Percentiles rank a stretch among this genome's conserved stretches.
Conservation (phyloP, 2,113 vertebrate genomes). For the Embiotoca jacksoni region DNA sequence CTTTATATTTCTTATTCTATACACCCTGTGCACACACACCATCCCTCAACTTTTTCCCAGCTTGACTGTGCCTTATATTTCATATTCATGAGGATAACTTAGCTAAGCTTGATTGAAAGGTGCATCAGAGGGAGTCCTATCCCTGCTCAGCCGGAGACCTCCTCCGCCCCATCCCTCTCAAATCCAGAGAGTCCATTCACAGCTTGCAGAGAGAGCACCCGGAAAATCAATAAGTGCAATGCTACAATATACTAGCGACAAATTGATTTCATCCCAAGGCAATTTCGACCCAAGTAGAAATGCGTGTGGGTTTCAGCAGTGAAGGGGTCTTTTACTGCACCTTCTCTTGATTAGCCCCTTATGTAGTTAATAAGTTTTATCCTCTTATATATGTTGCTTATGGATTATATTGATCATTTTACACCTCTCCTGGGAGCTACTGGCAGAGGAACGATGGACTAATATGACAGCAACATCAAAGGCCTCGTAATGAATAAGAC, state of each 20-base stretch:
- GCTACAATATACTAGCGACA: slow-evolving; percentile 81
- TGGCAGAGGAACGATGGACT: slow-evolving; percentile 73
- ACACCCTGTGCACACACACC: slow-evolving; percentile 52
- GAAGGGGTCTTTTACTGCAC: slow-evolving; percentile 59
- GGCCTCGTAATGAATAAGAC: slow-evolving; percentile 56
- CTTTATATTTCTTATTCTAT: slow-evolving; percentile 54
- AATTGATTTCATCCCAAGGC: slow-evolving; percentile 82
- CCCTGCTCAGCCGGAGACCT: slow-evolving; percentile 68
- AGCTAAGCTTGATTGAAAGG: slow-evolving; percentile 84
- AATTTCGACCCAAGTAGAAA: slow-evolving; percentile 72
- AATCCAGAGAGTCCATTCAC: slow-evolving; percentile 74
- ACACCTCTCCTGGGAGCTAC: slow-evolving; percentile 73
- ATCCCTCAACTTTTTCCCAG: slow-evolving; percentile 56
- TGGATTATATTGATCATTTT: slow-evolving; percentile 77
- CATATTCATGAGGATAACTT: slow-evolving; percentile 83
- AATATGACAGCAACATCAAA: slow-evolving; percentile 77
- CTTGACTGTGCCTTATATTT: slow-evolving; percentile 69
- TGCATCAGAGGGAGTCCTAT: slow-evolving; percentile 80
- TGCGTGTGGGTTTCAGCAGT: slow-evolving; percentile 58
- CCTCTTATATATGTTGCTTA: slow-evolving; percentile 75
- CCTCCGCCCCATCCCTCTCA: slow-evolving; percentile 59
- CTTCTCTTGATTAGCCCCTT: slow-evolving; percentile 66
- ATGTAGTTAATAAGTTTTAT: slow-evolving; percentile 78
- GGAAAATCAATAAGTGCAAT: slow-evolving; percentile 83
- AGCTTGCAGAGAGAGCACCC: slow-evolving; percentile 54